Base-by-base conservation (phyloP, 2,888 invertebrate genomes). In the Peribatodes rhomboidaria region DNA sequence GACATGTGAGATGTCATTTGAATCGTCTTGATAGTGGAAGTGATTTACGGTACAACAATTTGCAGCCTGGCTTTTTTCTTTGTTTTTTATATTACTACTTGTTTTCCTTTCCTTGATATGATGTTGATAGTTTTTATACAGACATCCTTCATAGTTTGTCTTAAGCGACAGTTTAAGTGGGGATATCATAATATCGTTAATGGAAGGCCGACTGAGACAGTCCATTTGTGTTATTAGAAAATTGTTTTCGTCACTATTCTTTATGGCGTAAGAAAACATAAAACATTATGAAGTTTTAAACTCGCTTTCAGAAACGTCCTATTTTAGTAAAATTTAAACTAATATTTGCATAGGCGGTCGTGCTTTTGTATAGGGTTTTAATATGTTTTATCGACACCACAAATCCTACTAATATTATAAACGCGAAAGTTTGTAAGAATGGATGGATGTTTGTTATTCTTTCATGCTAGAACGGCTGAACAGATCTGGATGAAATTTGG, bases 201-300 rank as follows among this genome's bases (percentile, higher is more conserved):
- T 77, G 72, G 73, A 72, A 70, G 75, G 68, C 65, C 73, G 72
- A 81, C 77, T 80, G 78, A 78, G 76, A 80, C 80, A 77, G 77
- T 80, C 81, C 84, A 84, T 85, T 84, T 83, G 81, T 78, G 69
- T 82, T 84, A 83, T 84, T 82, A 82, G 74, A 83, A 80, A 82
- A 77, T 46, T 63, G 41, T 52, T 57, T 64, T 46, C 46, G 37
- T 54, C 39, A 18, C 31, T 47, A 46, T 13, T 54, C 37, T 35
- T 55, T 44, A 39, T 39, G 18, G 39, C 20, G 52, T 31, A 47
- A 53, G 39, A 18, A 22, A 47, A 54, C 37, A 46, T 11, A 14
- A n/a, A 46, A 44, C 44, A 52, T 22, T 10, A 52, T 46, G 37
- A 53, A n/a, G n/a, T 35, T 35, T 46, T 39, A 10, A 35, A 41